These are phyloP conservation scores for Acholoe squamosa DNA, from an alignment of 2,888 invertebrate species.

Conservation along the genomic window DNA sequence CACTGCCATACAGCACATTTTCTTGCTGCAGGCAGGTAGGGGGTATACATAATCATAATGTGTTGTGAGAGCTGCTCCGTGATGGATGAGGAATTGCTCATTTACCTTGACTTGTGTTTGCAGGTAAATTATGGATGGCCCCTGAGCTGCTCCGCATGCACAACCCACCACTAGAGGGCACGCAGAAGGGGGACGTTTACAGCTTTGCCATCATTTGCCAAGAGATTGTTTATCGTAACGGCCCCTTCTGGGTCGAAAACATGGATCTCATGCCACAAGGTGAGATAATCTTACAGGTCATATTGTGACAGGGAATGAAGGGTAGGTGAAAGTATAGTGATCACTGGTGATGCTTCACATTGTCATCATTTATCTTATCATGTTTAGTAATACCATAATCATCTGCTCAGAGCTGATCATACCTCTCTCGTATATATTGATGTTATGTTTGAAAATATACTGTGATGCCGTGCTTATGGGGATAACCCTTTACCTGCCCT, in stretches of 20 bases:
- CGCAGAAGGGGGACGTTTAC: conserved; percentile 87
- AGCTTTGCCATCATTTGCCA: conserved; percentile 95
- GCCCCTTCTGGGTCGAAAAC: conserved; percentile 79
- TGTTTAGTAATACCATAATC: no score
- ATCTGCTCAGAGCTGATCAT: no score
- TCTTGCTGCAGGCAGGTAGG: neutral
- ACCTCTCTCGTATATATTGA: no score
- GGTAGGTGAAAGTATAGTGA: no score
- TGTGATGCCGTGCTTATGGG: no score
- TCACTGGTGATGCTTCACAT: no score
- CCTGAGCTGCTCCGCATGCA: conserved; percentile 90
- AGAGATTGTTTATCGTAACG: conserved; percentile 89
- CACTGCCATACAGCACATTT: no score
- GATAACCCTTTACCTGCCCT: no score
- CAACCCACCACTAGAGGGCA: conserved; percentile 77
- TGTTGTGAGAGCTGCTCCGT: neutral
- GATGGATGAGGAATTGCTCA: no score
- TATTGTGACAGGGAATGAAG: neutral
- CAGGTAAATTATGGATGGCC: conserved; percentile 90
- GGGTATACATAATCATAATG: neutral
- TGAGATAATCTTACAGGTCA: conserved; percentile 65
- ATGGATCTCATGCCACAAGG: conserved; percentile 78
- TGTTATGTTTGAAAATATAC: no score
- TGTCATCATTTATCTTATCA: no score
- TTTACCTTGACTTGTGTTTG: conserved; percentile 10